These are phyloP conservation scores for Plagiodera versicolora DNA, from an alignment of 2,888 invertebrate genomes.

Conservation along the genomic window DNA sequence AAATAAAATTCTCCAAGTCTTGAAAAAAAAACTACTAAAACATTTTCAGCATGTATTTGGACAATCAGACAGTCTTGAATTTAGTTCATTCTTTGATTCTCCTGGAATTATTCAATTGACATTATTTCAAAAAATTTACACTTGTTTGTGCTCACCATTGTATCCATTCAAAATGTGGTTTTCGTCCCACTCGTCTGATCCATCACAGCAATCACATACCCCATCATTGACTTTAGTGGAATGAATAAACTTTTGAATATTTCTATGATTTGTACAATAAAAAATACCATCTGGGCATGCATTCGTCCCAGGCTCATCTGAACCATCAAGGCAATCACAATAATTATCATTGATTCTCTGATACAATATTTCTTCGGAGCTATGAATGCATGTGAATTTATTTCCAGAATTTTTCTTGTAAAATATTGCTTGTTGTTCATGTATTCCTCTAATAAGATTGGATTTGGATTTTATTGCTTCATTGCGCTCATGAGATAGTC, in stretches of 20 bases:
- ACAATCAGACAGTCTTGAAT: too few relatives aligned
- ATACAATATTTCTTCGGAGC: conserved; percentile 25
- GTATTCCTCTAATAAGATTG: conserved; percentile 22
- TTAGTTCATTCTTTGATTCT: too few relatives aligned
- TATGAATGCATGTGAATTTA: conserved; percentile 26
- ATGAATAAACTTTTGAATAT: conserved; percentile 55
- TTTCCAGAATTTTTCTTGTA: conserved; percentile 20
- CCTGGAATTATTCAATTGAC: too few relatives aligned
- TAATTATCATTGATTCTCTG: conserved; percentile 77
- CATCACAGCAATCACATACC: conserved; percentile 92
- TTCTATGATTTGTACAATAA: conserved; percentile 78
- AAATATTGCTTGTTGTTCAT: conserved; percentile 22
- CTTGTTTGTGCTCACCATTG: conserved; percentile 6
- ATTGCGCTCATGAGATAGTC: conserved; percentile 21
- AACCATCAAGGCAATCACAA: conserved; percentile 90
- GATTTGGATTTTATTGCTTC: conserved; percentile 5
- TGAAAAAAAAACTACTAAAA: too few relatives aligned
- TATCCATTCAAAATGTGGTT: conserved; percentile 1
- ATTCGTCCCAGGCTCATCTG: conserved; percentile 89
- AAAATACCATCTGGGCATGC: conserved; percentile 91
- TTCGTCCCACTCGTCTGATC: conserved; percentile 70
- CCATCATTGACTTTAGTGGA: conserved; percentile 91
- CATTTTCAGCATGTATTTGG: too few relatives aligned
- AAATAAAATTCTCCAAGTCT: too few relatives aligned
- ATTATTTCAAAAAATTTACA: too few relatives aligned